These are phyloP conservation scores for Ianthella basta DNA, from an alignment of 37 sponge, comb jelly and placozoan species.

Conservation along the genomic window DNA sequence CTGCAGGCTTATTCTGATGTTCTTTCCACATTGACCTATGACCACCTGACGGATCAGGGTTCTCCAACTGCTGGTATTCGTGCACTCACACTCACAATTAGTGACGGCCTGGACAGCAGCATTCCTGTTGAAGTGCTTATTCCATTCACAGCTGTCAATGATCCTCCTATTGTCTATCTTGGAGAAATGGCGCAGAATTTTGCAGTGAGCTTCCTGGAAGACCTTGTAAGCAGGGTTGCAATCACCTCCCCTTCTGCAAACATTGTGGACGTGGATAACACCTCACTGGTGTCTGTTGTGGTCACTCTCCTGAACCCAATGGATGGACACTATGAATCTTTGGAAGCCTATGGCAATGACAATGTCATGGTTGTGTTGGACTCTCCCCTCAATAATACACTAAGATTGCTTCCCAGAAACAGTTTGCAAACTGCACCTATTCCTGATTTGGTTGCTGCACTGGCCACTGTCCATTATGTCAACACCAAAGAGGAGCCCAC, in stretches of 20 bases:
- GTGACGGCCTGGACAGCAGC: constrained; percentile 48
- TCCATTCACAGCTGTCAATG: constrained; percentile 61
- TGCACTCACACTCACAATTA: constrained; percentile 42
- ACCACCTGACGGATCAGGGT: constrained; percentile 5
- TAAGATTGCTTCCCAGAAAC: constrained; percentile 1
- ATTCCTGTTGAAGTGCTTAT: constrained; percentile 7
- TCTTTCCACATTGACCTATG: constrained; percentile 47
- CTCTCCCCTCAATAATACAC: background rate
- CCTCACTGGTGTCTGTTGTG: constrained; percentile 17
- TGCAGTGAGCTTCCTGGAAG: constrained; percentile 53
- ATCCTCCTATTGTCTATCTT: constrained; percentile 57
- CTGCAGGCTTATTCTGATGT: constrained; percentile 42
- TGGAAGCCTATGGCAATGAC: background rate
- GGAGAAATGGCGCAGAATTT: constrained; percentile 9
- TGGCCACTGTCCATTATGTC: constrained; percentile 50
- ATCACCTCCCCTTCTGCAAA: constrained; percentile 13
- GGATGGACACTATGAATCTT: constrained; percentile 32
- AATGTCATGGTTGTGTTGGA: background rate
- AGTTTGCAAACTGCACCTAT: constrained; percentile 3
- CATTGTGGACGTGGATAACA: constrained; percentile 67
- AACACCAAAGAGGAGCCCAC: constrained; percentile 78
- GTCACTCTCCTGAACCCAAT: constrained; percentile 34
- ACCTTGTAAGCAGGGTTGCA: background rate
- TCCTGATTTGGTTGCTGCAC: constrained; percentile 29
- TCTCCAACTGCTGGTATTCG: constrained; percentile 50